Percentiles rank a stretch among this genome's conserved stretches.
phyloP scores from a whole-genome alignment of 2,797 vertebrate species.

The Galaxias olidus region DNA sequence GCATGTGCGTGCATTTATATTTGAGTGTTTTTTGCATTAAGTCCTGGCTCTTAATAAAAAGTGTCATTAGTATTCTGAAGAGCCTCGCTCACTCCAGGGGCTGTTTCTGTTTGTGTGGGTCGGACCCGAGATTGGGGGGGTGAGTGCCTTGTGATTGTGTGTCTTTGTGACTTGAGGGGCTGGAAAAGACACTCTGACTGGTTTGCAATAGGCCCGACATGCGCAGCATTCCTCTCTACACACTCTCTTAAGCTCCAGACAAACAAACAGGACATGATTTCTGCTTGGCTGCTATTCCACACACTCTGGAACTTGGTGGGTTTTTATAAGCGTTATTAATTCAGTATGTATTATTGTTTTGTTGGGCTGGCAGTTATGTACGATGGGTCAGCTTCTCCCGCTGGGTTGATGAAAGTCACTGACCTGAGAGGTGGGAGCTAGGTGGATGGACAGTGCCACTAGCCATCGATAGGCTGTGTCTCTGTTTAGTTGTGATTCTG shows the following conservation, averaged over 20 bases:
- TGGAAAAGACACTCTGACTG: constrained; percentile 48
- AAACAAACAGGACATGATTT: constrained; percentile 50
- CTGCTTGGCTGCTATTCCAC: constrained; percentile 58
- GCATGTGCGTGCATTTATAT: background rate
- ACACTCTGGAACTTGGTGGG: constrained; percentile 60
- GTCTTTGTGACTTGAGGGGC: constrained; percentile 37
- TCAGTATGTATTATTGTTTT: constrained; percentile 6
- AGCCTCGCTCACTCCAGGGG: constrained; percentile 40
- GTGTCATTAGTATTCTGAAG: constrained; percentile 67
- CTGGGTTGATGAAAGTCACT: too few relatives aligned
- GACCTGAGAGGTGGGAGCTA: too few relatives aligned
- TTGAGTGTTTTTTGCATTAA: background rate
- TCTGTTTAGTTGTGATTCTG: too few relatives aligned
- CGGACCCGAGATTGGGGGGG: constrained; percentile 56
- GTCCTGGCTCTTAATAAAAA: background rate
- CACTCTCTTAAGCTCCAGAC: constrained; percentile 8
- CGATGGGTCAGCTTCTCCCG: too few relatives aligned
- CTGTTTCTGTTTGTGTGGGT: constrained; percentile 27
- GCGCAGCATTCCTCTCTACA: constrained; percentile 40
- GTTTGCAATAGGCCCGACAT: constrained; percentile 55
- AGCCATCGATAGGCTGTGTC: too few relatives aligned
- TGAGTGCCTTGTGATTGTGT: constrained; percentile 56
- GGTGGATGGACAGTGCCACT: too few relatives aligned
- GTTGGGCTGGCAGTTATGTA: too few relatives aligned
- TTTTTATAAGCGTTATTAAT: background rate